Conservation (phyloP, 1,140 invertebrate genomes). For the Agraylea sexmaculata region DNA sequence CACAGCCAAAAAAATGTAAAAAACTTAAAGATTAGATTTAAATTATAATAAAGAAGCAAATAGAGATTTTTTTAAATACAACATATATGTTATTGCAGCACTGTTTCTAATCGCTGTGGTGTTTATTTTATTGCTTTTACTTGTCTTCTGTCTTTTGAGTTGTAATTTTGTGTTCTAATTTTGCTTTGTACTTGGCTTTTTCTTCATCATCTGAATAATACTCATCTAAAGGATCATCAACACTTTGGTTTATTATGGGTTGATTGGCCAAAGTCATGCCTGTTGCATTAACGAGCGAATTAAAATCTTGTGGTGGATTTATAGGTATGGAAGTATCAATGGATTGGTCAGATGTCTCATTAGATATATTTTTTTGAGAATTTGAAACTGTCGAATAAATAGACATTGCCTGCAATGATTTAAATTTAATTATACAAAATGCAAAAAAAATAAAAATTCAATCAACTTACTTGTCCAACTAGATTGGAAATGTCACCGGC, state of each 20-base stretch:
- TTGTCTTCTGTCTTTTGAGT: too few relatives aligned
- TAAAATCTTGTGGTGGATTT: slow-evolving; percentile 1
- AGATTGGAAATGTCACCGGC: slow-evolving; percentile 72
- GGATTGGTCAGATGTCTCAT: background rate
- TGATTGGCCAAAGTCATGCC: slow-evolving; percentile 14
- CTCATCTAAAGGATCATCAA: slow-evolving; percentile 31
- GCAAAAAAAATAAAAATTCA: slow-evolving; percentile 5
- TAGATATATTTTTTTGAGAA: slow-evolving; percentile 22
- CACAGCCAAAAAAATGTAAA: too few relatives aligned
- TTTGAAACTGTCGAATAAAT: slow-evolving; percentile 54
- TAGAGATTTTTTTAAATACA: too few relatives aligned
- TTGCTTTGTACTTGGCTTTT: slow-evolving; percentile 20
- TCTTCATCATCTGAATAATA: slow-evolving; percentile 40
- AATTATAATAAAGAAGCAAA: too few relatives aligned
- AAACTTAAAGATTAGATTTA: too few relatives aligned
- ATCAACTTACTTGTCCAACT: slow-evolving; percentile 62
- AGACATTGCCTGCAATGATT: slow-evolving; percentile 50
- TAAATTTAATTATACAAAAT: slow-evolving; percentile 5
- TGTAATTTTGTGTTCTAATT: background rate
- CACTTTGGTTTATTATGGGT: slow-evolving; percentile 2
- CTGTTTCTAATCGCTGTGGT: too few relatives aligned
- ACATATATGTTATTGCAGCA: too few relatives aligned
- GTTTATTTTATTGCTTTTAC: too few relatives aligned
- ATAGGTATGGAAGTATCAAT: slow-evolving; percentile 5
- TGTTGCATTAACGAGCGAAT: slow-evolving; percentile 3